A percentile compares a stretch with the other conserved stretches of the same genome.
These are phyloP conservation scores for Pleuronectes platessa DNA, from an alignment of 2,113 vertebrate species.

Conservation along the genomic window DNA sequence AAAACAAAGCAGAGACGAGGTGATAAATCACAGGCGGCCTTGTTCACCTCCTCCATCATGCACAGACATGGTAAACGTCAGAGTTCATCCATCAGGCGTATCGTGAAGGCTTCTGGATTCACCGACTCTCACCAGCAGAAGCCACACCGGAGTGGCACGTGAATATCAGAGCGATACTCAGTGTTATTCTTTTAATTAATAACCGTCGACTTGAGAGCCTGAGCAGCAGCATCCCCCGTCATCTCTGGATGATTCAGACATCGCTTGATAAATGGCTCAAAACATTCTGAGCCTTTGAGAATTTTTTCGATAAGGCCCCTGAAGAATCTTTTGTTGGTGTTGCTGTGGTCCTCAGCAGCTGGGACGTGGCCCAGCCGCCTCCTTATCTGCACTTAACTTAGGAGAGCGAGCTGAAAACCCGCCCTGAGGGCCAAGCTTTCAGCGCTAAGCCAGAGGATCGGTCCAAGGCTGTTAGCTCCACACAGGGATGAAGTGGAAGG, in stretches of 20 bases:
- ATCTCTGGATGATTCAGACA: conserved; percentile 22
- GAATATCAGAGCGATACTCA: too few relatives aligned
- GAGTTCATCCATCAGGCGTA: conserved; percentile 52
- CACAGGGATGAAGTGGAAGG: conserved; percentile 25
- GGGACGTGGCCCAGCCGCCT: conserved; percentile 59
- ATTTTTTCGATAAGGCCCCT: conserved; percentile 44
- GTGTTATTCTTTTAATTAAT: conserved; percentile 13
- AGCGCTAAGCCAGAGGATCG: conserved; percentile 39
- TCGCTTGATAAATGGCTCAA: conserved; percentile 50
- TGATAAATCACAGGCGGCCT: conserved; percentile 5
- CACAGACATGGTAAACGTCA: conserved; percentile 47
- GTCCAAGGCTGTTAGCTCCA: conserved; percentile 42
- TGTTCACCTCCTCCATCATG: conserved; percentile 34
- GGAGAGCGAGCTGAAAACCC: conserved; percentile 53
- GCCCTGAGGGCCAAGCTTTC: conserved; percentile 65
- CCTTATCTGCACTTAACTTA: conserved; percentile 75
- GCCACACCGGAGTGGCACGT: conserved; percentile 24
- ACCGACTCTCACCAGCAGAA: not conserved
- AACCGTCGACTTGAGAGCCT: conserved; percentile 13
- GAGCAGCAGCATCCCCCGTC: not conserved
- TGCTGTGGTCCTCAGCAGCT: conserved; percentile 58
- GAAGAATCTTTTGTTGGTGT: conserved; percentile 56
- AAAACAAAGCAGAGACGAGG: too few relatives aligned
- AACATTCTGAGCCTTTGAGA: conserved; percentile 52
- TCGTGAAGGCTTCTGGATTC: conserved; percentile 12